Evolutionary conservation across 2,113 vertebrate genomes (phyloP).

Genomic region (Petrocephalus zakoni): DNA sequence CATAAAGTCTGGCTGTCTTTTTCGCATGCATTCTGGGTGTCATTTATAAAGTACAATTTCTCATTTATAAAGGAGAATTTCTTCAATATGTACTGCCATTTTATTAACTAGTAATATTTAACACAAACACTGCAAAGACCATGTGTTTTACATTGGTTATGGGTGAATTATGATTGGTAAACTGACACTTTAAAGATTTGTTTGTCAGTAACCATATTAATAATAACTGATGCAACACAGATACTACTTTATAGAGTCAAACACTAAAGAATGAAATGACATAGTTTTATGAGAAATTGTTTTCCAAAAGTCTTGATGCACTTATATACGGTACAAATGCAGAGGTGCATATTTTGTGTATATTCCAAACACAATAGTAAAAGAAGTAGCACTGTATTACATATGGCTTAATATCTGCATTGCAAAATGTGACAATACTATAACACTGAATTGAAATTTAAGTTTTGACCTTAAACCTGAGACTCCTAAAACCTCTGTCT

Average conservation of each 20-base stretch:
- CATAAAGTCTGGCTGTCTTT: neutral
- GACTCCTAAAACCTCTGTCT: neutral
- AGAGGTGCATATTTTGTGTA: neutral
- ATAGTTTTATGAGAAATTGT: neutral
- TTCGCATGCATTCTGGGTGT: neutral
- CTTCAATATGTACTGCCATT: neutral
- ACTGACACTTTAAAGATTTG: neutral
- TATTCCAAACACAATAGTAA: neutral
- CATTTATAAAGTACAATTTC: neutral
- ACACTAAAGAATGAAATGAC: neutral
- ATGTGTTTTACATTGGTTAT: neutral
- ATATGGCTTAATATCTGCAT: neutral
- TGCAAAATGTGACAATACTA: neutral
- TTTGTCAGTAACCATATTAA: neutral
- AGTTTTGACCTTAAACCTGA: neutral
- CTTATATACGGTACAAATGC: neutral
- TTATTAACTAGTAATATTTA: neutral
- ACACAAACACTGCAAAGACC: neutral
- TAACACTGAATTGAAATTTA: neutral
- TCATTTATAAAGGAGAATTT: neutral
- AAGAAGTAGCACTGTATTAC: neutral
- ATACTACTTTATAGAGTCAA: neutral
- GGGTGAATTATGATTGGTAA: neutral
- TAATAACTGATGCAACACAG: neutral
- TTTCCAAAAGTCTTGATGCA: constrained; percentile 8